These are phyloP conservation scores for Himalopsyche japonica DNA, from an alignment of 2,888 invertebrate species.

Conservation along the genomic window DNA sequence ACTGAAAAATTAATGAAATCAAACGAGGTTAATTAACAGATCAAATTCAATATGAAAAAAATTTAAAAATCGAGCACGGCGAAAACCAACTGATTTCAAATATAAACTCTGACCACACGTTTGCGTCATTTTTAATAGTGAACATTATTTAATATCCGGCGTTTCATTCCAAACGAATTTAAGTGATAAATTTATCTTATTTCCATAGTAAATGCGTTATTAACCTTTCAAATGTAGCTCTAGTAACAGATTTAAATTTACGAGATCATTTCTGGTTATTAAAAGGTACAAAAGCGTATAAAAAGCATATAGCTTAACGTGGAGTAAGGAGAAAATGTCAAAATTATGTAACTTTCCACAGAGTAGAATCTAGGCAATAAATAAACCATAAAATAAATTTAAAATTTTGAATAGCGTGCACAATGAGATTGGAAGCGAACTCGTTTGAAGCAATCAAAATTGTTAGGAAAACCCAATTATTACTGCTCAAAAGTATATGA, in stretches of 20 bases:
- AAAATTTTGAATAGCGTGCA: no score
- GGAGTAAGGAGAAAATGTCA: background rate
- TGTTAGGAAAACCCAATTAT: no score
- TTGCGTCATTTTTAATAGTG: background rate
- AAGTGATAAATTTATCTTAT: background rate
- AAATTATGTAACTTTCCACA: background rate
- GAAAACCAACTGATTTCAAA: background rate
- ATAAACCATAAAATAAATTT: no score
- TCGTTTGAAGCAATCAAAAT: no score
- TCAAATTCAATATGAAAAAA: no score
- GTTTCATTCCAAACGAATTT: background rate
- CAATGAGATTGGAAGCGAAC: no score
- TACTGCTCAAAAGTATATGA: no score
- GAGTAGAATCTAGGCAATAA: background rate
- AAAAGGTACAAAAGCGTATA: background rate
- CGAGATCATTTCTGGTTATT: background rate
- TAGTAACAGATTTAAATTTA: background rate
- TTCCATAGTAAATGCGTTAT: conserved; percentile 1
- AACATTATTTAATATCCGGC: background rate
- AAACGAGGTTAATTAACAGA: no score
- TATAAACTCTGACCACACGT: background rate
- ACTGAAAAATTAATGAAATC: no score
- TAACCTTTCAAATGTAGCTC: background rate
- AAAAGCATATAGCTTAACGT: background rate
- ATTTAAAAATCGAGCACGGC: no score